A percentile compares a stretch with the other conserved stretches of the same genome.
These are phyloP conservation scores for Pimephales promelas DNA, from an alignment of 2,113 vertebrate genomes.

Conservation along the genomic window DNA sequence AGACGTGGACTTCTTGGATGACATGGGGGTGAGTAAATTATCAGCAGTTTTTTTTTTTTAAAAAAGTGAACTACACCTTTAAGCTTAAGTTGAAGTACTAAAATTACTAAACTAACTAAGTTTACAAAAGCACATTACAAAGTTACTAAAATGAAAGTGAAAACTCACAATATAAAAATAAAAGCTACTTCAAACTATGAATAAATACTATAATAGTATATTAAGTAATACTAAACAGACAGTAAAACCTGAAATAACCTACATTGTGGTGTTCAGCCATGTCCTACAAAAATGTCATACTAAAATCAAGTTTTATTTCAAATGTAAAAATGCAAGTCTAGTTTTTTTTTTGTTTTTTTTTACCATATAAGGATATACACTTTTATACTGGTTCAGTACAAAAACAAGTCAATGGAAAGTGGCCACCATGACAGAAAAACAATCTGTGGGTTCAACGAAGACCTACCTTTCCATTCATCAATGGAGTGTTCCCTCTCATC, in stretches of 20 bases:
- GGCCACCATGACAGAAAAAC: neutral
- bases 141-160: too few species aligned
- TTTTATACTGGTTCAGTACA: neutral
- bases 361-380: neutral
- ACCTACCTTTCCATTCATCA: conserved; percentile 98
- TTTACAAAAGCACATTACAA: too few species aligned
- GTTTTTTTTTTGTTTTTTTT: too few species aligned
- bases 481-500: conserved; percentile 99
- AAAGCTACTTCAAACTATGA: too few species aligned
- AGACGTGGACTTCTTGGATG: too few species aligned
- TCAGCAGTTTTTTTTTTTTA: too few species aligned
- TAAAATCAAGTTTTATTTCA: neutral
- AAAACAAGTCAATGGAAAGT: neutral
- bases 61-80: too few species aligned
- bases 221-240: neutral
- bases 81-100: neutral
- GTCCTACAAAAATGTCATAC: neutral
- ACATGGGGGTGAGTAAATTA: too few species aligned
- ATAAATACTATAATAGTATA: neutral
- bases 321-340: neutral
- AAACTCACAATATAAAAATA: too few species aligned
- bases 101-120: neutral
- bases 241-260: neutral
- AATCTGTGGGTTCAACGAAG: conserved; percentile 6
- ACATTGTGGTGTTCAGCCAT: too few species aligned